Percentiles rank a stretch among this genome's conserved stretches.
These are phyloP conservation scores for Hozukius guyotensis DNA, from an alignment of 2,797 vertebrate genomes.

Conservation along the genomic window DNA sequence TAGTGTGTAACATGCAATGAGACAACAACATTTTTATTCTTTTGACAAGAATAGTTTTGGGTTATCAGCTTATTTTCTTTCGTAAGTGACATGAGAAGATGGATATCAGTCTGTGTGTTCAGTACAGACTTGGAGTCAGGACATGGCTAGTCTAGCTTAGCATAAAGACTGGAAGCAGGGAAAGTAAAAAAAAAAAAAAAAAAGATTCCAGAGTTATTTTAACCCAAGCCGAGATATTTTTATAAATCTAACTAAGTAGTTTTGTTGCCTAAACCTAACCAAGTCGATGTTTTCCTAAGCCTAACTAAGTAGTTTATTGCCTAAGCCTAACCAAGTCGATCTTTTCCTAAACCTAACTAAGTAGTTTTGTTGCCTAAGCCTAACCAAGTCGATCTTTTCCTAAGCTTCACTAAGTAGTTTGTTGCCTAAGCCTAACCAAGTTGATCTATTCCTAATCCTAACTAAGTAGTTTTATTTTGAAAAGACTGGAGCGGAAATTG, in stretches of 20 bases:
- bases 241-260: no score
- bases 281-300: accelerated
- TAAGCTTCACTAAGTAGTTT: accelerated
- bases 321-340: accelerated
- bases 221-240: no score
- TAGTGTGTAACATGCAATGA: background rate
- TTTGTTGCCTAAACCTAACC: no score
- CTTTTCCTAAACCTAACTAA: no score
- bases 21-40: background rate
- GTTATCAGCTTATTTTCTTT: background rate
- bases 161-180: background rate
- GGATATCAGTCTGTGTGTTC: background rate
- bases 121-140: background rate
- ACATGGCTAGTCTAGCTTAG: background rate
- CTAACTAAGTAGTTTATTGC: no score
- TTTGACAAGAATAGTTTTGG: background rate
- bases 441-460: no score
- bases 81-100: background rate
- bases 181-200: background rate
- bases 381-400: no score
- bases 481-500: no score
- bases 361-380: no score
- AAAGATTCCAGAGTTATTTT: no score
- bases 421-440: no score
- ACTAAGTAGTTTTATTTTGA: no score